Conservation (phyloP, 2,797 vertebrate genomes). For the Chromobotia macracanthus region DNA sequence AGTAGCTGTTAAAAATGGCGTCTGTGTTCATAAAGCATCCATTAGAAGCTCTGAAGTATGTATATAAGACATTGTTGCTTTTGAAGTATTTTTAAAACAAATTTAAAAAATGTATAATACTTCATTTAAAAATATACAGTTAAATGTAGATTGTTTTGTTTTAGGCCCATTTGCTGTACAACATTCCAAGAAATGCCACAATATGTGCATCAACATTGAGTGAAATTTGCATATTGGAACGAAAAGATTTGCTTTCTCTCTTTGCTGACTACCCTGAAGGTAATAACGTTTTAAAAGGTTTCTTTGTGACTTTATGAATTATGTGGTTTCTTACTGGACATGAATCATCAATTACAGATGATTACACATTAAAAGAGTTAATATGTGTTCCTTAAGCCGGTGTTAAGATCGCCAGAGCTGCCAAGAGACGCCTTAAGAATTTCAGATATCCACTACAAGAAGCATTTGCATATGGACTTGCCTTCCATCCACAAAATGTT, state of each 20-base stretch:
- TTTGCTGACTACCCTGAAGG: constrained; percentile 51
- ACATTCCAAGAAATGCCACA: constrained; percentile 53
- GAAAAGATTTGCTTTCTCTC: constrained; percentile 41
- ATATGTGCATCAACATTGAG: constrained; percentile 43
- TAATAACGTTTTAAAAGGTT: neutral
- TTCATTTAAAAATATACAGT: no score
- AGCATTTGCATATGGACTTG: constrained; percentile 32
- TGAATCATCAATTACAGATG: neutral
- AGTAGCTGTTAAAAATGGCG: no score
- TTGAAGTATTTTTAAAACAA: no score
- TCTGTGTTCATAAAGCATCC: no score
- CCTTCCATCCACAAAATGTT: constrained; percentile 41
- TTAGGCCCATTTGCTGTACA: constrained; percentile 47
- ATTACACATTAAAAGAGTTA: neutral
- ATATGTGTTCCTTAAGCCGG: constrained; percentile 32
- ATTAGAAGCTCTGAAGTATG: no score
- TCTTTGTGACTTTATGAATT: neutral
- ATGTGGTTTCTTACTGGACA: neutral
- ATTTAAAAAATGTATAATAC: no score
- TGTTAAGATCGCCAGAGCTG: constrained; percentile 18
- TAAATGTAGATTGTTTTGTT: neutral
- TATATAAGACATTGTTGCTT: no score
- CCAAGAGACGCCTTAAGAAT: constrained; percentile 23
- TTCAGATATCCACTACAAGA: constrained; percentile 22
- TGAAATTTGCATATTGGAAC: constrained; percentile 51